Evolutionary conservation across 2,113 vertebrate species (phyloP), one percentile per base, ranked within the genome.

Genomic region (Gnathonemus echidnorhynchus): DNA sequence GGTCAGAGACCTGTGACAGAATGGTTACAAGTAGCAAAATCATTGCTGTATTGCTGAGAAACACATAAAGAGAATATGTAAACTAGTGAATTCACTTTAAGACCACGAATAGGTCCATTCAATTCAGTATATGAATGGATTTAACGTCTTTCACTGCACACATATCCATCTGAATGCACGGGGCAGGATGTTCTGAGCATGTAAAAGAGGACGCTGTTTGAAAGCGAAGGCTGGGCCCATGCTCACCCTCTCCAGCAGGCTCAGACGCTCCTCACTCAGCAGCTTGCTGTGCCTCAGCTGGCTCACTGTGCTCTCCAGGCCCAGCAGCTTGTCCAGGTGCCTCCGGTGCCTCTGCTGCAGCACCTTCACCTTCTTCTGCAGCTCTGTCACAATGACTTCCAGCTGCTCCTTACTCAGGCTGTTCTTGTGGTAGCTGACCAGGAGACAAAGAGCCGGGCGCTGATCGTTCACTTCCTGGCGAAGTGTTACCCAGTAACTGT

Each of bases 341-440:
- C 93, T 92, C 7, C 95, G 93, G 2, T 96, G 96, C 4, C 95
- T 91, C 92, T 94, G 94, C 94, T 97, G 96, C 53, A 97, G 93
- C 19, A 95, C 92, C 52, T 91, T 95, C 49, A 97, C 96, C 77
- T 95, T 96, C 84, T 92, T 94, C 93, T 96, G 97, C 15, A 97
- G 93, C 19, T 93, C 93, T 0, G 90, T 2, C 27, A 95, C 95
- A 0, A 94, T 91, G 0, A 92, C 91, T 10, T 95, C 94, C 89
- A 97, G 93, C 90, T 96, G 95, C 74, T 94, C 93, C 10, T 95
- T 94, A 9, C 94, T 96, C 92, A 95, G 31, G n/a, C 93, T 95
- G 62, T 90, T 94, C 91, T 93, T 95, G 90, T 96, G 94, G 92
- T 96, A 96, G 90, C 95, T 95, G 90, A 27, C 50, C 39, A 24